Base-by-base conservation (phyloP, 1,140 invertebrate genomes). In the Trypoxylus dichotomus region DNA sequence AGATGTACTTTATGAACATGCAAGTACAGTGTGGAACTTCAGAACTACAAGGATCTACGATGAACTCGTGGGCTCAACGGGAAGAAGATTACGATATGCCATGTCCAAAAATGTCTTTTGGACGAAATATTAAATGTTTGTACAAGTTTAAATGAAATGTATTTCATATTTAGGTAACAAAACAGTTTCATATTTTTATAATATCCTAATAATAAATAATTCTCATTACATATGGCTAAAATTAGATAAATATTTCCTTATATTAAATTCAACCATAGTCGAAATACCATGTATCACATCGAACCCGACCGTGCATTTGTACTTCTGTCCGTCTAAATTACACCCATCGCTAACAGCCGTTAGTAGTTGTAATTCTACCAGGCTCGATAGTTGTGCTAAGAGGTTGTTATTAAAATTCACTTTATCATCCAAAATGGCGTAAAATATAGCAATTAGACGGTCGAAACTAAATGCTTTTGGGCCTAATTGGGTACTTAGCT, bases 371-470 rank as follows among this genome's bases (percentile, higher is more conserved):
- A 95, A 86, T 81, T 93, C 90, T 7, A 94, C 93, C 79, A 95
- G 87, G 11, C 92, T 93, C 5, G 92, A 91, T 81, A 95, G 92
- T 86, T 96, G 95, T 1, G 92, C 90, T 8, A 95, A 88, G 19
- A 97, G 87, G 86, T 94, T 93, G 78, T 94, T 94, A 78, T 95
- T 96, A 15, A 97, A 89, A 29, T 93, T 92, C 32, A 96, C 92
- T 84, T 93, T 93, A 71, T 95, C 93, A 71, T 96, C 93, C 15
- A 96, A 86, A 81, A 98, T 96, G 0, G 94, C 92, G 87, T 96
- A 97, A 87, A 97, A 98, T 81, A 98, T 97, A 2, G 95, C 94
- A 73, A 98, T 85, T 82, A 98, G 87, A 76, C 96, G 89, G 84
- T 96, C 94, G 19, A 98, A 87, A 1, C 91, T 91, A 83, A 98